Base-by-base conservation (phyloP, 2,797 vertebrate genomes). In the Catostomus latipinnis region DNA sequence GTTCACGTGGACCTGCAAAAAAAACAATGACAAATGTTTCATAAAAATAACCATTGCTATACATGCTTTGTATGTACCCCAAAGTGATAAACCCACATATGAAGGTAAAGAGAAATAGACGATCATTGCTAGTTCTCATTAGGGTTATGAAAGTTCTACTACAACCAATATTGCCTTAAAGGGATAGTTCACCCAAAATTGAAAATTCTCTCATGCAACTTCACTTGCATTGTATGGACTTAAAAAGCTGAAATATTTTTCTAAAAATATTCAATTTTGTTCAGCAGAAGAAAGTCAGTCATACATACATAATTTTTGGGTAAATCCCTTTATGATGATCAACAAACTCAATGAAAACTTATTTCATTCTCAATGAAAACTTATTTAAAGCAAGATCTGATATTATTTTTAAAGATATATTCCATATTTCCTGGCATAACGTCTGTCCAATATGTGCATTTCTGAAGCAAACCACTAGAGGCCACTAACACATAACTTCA, bases 1-100 rank as follows among this genome's bases (percentile, higher is more conserved):
- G 85, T 94, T 94, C 50, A 93, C 91, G 14, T 95, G 94, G 78
- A 95, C 90, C 94, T 95, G 89, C 4, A 53, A 9, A 14, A n/a
- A 22, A 69, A 49, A 71, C 6, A 84, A 50, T 48, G 16, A 74
- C 43, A 53, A 14, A 48, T 56, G 8, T 18, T 4, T 65, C 11
- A 56, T 4, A 0, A 2, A 46, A 22, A 14, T 9, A 48, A 46
- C 16, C 8, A 60, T 60, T 22, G 16, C 58, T 46, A n/a, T 18
- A 8, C 11, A 22, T 8, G n/a, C 10, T 46, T 48, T 71, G 1
- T 22, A 22, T 22, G 22, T 22, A 14, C 16, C 57, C 6, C 18
- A 13, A 73, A 50, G 0, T 13, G 7, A 60, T 22, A 50, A 49
- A 60, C 16, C 8, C 11, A 73, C 46, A 5, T 58, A 45, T 46